Evolutionary conservation across 2,888 invertebrate genomes (phyloP).

Genomic region (Eudasyphora cyanicolor): DNA sequence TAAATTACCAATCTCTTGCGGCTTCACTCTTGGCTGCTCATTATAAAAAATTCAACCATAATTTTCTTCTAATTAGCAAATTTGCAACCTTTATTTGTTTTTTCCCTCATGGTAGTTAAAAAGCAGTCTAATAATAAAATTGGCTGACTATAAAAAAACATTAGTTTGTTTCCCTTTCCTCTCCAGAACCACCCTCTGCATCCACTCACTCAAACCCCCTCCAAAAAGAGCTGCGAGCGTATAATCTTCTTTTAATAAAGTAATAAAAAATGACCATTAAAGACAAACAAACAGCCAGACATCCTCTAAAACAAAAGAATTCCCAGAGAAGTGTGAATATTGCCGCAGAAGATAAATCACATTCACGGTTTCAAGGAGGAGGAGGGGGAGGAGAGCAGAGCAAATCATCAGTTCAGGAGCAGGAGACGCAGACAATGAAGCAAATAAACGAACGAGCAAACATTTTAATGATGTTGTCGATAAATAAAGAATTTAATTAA

Average conservation of each 20-base stretch:
- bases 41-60: background rate
- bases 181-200: too few relatives aligned
- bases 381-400: background rate
- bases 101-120: too few relatives aligned
- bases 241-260: background rate
- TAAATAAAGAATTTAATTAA: conserved; percentile 34
- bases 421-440: background rate
- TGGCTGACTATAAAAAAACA: background rate
- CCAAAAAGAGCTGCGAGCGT: background rate
- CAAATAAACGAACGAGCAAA: conserved; percentile 1
- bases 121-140: background rate
- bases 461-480: conserved; percentile 23
- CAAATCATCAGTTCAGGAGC: too few relatives aligned
- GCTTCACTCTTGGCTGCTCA: background rate
- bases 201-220: background rate
- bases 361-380: background rate
- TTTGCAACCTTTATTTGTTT: background rate
- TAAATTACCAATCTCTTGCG: too few relatives aligned
- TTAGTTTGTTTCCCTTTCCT: background rate
- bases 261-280: conserved; percentile 23
- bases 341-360: background rate
- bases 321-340: background rate
- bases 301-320: background rate
- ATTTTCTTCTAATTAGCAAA: background rate
- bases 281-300: background rate